phyloP scores from a whole-genome alignment of 2,113 vertebrate genomes.

The Solea solea region DNA sequence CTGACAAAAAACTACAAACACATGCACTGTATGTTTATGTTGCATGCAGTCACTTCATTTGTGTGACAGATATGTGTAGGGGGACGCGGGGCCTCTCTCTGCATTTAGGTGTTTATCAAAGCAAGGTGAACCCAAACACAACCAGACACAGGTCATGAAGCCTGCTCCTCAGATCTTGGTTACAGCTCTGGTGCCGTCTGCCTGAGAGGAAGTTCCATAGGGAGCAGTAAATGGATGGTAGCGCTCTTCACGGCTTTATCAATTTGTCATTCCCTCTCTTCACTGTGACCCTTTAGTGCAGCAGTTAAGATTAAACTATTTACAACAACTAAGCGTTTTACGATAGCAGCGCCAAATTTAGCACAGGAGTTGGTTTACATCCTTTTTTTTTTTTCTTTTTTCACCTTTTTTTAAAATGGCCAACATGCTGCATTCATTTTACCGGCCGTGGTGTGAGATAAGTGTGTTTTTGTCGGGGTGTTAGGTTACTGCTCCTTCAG shows the following conservation, averaged over 20 bases:
- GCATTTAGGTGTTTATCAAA: conserved; percentile 81
- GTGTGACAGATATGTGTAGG: conserved; percentile 64
- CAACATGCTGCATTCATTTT: conserved; percentile 35
- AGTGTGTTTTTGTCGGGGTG: conserved; percentile 1
- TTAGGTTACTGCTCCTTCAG: conserved; percentile 9
- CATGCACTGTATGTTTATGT: conserved; percentile 33
- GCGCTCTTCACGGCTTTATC: conserved; percentile 68
- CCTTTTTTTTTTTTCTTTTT: neutral
- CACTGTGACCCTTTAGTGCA: conserved; percentile 48
- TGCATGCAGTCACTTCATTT: conserved; percentile 73
- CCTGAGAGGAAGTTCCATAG: conserved; percentile 66
- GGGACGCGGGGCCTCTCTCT: conserved; percentile 60
- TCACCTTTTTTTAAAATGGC: conserved; percentile 1
- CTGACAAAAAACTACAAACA: conserved; percentile 10
- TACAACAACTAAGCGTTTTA: conserved; percentile 59
- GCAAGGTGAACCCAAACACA: conserved; percentile 77
- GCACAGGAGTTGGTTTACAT: conserved; percentile 17
- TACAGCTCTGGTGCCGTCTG: conserved; percentile 63
- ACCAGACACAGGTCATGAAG: conserved; percentile 64
- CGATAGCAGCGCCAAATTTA: conserved; percentile 38
- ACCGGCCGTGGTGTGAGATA: conserved; percentile 12
- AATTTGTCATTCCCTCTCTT: conserved; percentile 79
- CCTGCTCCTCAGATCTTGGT: conserved; percentile 69
- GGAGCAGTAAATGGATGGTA: conserved; percentile 71
- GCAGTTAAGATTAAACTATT: conserved; percentile 51